Evolutionary conservation across 2,888 invertebrate species (phyloP), one percentile per base, ranked within the genome.

Genomic region (Andrena bicolor): DNA sequence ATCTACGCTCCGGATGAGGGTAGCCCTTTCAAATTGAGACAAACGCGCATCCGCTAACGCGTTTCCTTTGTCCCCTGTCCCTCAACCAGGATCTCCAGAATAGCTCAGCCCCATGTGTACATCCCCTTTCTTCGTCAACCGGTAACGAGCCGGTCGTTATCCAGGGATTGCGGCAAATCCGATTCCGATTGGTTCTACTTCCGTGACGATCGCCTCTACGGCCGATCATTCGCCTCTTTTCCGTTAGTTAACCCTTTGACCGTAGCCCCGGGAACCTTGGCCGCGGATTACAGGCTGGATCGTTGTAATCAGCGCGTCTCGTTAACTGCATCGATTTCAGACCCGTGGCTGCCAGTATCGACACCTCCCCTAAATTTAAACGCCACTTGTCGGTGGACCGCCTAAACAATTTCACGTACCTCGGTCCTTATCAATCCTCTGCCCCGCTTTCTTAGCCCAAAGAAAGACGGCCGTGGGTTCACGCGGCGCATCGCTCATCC

Each of bases 1-100:
- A 71, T 82, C 64, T 63, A 35, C 58, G 70, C 20, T 13, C 56
- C 26, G 58, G 82, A 79, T 53, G 66, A 69, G 65, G 53, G 23
- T 58, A 30, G 60, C 53, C 69, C 56, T 58, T 77, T 66, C 76
- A 74, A 86, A 87, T 86, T 79, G 80, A 84, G 74, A 86, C 66
- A 80, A 83, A 81, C 82, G 72, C 73, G 69, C 68, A 69, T 72
- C 72, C 73, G 79, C 64, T 82, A 79, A 80, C 75, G 79, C 66
- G 69, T 80, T 78, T 86, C 76, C 58, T 78, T 84, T 80, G 76
- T 84, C 56, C 41, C 63, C 16, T 60, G 58, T 75, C 69, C 66
- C 28, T 65, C 20, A 51, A 58, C 16, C 61, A 10, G 68, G 41
- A 65, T 63, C 63, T n/a, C 20, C n/a, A 1, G 26, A n/a, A 13